Evolutionary conservation across 1,140 invertebrate genomes (phyloP).

Genomic region (Listronotus bonariensis): DNA sequence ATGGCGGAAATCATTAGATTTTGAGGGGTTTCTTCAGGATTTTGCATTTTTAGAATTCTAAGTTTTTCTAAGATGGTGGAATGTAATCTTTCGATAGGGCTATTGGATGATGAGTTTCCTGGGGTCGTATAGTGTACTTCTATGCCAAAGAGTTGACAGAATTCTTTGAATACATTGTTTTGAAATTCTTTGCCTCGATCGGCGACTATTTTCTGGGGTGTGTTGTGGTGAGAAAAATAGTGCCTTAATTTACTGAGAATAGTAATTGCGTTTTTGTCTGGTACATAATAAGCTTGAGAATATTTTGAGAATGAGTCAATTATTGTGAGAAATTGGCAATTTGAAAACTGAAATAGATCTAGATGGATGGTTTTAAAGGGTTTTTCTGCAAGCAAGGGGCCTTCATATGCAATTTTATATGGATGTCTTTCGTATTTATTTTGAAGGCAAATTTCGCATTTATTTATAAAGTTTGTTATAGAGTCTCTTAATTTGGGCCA

Average conservation of each 20-base stretch:
- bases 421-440: conserved; percentile 31
- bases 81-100: conserved; percentile 42
- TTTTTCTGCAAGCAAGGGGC: conserved; percentile 39
- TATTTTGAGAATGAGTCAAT: too few species aligned
- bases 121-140: conserved; percentile 34
- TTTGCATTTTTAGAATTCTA: conserved; percentile 28
- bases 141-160: conserved; percentile 37
- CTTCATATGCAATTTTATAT: conserved; percentile 20
- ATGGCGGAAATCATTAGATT: conserved; percentile 34
- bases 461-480: conserved; percentile 27
- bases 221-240: conserved; percentile 39
- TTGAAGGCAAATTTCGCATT: conserved; percentile 33
- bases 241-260: conserved; percentile 41
- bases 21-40: conserved; percentile 25
- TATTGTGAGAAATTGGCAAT: too few species aligned
- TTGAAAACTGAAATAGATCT: conserved; percentile 40
- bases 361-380: conserved; percentile 45
- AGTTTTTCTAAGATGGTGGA: conserved; percentile 42
- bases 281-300: too few species aligned
- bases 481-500: conserved; percentile 24
- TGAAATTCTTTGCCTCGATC: conserved; percentile 43
- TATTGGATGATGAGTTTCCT: conserved; percentile 38
- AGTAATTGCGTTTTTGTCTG: conserved; percentile 12
- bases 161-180: conserved; percentile 42
- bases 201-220: conserved; percentile 40